Conservation (phyloP, 37 sponge, comb jelly and placozoan species). For the Cliona cf. orientalis region DNA sequence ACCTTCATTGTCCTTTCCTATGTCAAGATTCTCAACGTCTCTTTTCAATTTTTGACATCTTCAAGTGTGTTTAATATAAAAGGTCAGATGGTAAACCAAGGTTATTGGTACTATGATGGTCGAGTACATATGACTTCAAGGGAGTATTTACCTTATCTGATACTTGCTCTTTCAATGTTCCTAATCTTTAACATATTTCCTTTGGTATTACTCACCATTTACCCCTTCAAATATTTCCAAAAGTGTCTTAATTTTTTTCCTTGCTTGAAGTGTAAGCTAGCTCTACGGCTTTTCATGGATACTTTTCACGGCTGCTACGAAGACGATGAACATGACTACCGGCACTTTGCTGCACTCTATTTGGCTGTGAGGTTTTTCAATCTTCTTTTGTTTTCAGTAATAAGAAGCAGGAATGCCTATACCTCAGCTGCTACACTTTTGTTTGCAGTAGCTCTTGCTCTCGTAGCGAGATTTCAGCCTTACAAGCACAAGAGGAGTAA, state of each 20-base stretch:
- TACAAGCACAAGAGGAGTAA: too few relatives aligned
- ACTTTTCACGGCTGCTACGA: slow-evolving; percentile 49
- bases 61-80: not conserved
- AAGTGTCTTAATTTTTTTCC: slow-evolving; percentile 15
- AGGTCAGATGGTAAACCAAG: not conserved
- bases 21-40: slow-evolving; percentile 6
- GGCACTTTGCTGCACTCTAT: slow-evolving; percentile 30
- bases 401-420: too few relatives aligned
- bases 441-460: too few relatives aligned
- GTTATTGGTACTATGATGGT: not conserved
- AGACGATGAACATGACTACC: slow-evolving; percentile 2
- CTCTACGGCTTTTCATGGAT: slow-evolving; percentile 25
- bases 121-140: not conserved
- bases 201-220: not conserved
- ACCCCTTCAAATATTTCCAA: slow-evolving; percentile 14
- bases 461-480: too few relatives aligned
- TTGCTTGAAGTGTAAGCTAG: too few relatives aligned
- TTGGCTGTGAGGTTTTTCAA: slow-evolving; percentile 4
- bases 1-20: slow-evolving; percentile 4
- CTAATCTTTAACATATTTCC: slow-evolving; percentile 15
- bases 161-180: slow-evolving; percentile 9
- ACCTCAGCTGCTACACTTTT: too few relatives aligned
- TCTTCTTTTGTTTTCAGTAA: not conserved
- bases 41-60: not conserved
- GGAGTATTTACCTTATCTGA: slow-evolving; percentile 12